A percentile compares a stretch with the other conserved stretches of the same genome.
phyloP scores from a whole-genome alignment of 2,888 invertebrate genomes.

The Plagiodera versicolora region DNA sequence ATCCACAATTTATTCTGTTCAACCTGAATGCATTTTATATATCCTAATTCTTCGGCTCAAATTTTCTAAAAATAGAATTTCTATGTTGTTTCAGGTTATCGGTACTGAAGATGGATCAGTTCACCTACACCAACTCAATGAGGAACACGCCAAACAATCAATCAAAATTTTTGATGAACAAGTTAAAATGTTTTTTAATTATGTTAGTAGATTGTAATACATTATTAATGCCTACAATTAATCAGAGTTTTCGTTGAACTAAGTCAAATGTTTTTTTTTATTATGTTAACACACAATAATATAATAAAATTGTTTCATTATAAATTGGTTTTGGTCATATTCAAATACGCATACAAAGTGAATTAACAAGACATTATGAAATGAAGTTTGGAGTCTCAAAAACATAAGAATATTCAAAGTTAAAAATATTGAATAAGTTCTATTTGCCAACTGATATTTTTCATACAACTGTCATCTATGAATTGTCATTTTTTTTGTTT shows the following conservation, averaged over 20 bases:
- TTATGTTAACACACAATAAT: constrained; percentile 53
- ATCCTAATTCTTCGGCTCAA: too few relatives aligned
- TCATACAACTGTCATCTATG: too few relatives aligned
- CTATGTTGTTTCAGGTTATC: constrained; percentile 54
- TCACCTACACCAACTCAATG: constrained; percentile 55
- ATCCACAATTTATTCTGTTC: too few relatives aligned
- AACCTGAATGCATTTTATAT: too few relatives aligned
- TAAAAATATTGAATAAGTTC: too few relatives aligned
- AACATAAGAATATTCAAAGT: too few relatives aligned
- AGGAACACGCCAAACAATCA: constrained; percentile 52
- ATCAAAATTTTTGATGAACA: constrained; percentile 51
- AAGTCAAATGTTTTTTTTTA: constrained; percentile 54
- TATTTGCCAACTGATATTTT: too few relatives aligned
- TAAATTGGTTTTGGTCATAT: not conserved
- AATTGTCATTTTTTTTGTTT: too few relatives aligned
- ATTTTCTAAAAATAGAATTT: not conserved
- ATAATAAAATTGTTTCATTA: not conserved
- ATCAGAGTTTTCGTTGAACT: constrained; percentile 51
- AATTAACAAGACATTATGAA: too few relatives aligned
- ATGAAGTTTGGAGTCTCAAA: too few relatives aligned
- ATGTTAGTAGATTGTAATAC: constrained; percentile 51
- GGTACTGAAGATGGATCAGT: constrained; percentile 54
- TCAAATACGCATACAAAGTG: too few relatives aligned
- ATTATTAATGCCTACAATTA: constrained; percentile 40
- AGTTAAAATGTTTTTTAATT: constrained; percentile 55